Evolutionary conservation across 2,113 vertebrate species (phyloP), one percentile per base, ranked within the genome.

Genomic region (Centropus bengalensis): DNA sequence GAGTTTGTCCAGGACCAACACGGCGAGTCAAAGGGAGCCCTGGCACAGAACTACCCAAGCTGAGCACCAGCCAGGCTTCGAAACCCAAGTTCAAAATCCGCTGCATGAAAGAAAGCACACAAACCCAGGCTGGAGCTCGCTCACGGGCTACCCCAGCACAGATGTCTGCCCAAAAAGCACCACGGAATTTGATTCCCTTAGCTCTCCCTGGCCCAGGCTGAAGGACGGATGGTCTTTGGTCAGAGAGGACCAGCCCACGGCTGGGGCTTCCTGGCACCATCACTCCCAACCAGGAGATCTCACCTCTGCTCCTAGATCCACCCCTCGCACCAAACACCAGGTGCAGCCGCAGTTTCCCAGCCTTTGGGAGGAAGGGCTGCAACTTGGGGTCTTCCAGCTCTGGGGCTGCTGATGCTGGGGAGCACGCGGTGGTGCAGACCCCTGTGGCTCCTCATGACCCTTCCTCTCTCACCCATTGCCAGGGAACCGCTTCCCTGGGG

Each of bases 391-490:
- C 8, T 28, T 30, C 40, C 8, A 22, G 30, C 60, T 47, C 44
- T 6, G 51, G 15, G 49, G 14, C 0, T 58, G 62, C 44, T 69
- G 79, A 12, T 28, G 45, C 19, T 33, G 26, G 59, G 55, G 36
- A 67, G 36, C 32, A 58, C 0, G 0, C 0, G n/a, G 47, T 14
- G 88, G 44, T 79, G 68, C 45, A 86, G 51, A 4, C 8, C 55
- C 42, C 33, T 4, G 0, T 1, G 2, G 11, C 59, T 77, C 8
- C 2, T 8, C 0, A 0, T 28, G 82, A 82, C 62, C 59, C 52
- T 18, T 11, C 5, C 2, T 10, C 44, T 32, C 70, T 33, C 30
- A 2, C 9, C 74, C 3, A 0, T 33, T 63, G 74, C 78, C 28
- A 33, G 59, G 83, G 77, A 63, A 75, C 32, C 0, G 10, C 24